Conservation (phyloP, 2,113 vertebrate species). For the Stegostoma tigrinum region DNA sequence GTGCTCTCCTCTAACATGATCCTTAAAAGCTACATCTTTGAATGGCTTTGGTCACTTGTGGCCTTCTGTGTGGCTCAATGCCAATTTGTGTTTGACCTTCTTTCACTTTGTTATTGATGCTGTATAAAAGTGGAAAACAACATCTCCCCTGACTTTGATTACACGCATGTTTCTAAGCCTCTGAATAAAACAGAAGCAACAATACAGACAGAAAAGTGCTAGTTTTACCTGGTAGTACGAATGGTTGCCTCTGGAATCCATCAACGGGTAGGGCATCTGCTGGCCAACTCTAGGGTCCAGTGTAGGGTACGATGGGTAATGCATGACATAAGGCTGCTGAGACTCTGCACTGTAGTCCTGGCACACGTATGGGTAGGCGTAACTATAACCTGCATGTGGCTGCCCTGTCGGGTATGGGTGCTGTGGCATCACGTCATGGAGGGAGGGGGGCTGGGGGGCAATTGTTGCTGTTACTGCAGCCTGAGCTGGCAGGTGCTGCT, state of each 20-base stretch:
- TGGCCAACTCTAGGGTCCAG: constrained; percentile 66
- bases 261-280: constrained; percentile 56
- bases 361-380: constrained; percentile 52
- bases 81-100: background rate
- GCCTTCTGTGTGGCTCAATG: too few relatives aligned
- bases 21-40: background rate
- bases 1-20: background rate
- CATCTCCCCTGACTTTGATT: background rate
- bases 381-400: constrained; percentile 45
- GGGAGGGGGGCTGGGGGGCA: constrained; percentile 54
- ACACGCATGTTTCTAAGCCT: background rate
- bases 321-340: constrained; percentile 51
- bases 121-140: background rate
- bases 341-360: constrained; percentile 49
- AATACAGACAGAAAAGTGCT: background rate
- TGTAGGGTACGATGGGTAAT: constrained; percentile 65
- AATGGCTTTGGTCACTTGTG: background rate
- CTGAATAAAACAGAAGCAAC: background rate
- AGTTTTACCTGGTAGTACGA: constrained; percentile 76
- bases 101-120: background rate
- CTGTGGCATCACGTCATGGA: constrained; percentile 55
- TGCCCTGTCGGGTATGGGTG: constrained; percentile 56
- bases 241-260: constrained; percentile 65
- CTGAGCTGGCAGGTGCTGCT: constrained; percentile 38
- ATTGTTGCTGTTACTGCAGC: constrained; percentile 19